These are phyloP conservation scores for Spinus olivaceus DNA, from an alignment of 2,797 vertebrate species.

Conservation along the genomic window DNA sequence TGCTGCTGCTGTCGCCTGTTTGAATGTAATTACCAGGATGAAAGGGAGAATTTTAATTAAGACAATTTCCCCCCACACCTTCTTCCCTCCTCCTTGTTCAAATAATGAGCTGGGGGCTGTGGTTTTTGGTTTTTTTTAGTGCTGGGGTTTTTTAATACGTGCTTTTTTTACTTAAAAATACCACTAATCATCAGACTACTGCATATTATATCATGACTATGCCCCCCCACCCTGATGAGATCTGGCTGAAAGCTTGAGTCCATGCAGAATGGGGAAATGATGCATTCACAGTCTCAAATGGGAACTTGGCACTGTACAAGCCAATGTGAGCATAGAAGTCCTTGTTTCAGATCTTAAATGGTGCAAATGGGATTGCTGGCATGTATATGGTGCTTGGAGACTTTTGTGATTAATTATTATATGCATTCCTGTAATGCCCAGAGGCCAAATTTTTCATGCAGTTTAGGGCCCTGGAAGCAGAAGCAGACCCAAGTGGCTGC, in stretches of 20 bases:
- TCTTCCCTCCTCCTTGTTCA: slow-evolving; percentile 57
- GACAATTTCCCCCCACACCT: slow-evolving; percentile 71
- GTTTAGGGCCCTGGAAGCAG: not conserved
- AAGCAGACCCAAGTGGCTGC: not conserved
- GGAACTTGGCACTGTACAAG: not conserved
- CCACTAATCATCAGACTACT: slow-evolving; percentile 21
- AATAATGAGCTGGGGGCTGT: slow-evolving; percentile 47
- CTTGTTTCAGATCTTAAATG: slow-evolving; percentile 6
- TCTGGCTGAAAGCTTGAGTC: not conserved
- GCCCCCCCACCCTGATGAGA: not conserved
- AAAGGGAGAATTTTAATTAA: slow-evolving; percentile 88
- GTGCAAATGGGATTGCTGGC: not conserved
- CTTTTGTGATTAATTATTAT: slow-evolving; percentile 33
- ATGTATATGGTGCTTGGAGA: not conserved
- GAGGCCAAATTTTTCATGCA: slow-evolving; percentile 9
- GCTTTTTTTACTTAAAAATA: slow-evolving; percentile 33
- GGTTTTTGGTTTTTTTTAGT: not conserved
- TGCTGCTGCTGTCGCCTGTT: slow-evolving; percentile 70
- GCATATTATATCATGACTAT: not conserved
- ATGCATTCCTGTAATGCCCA: slow-evolving; percentile 23
- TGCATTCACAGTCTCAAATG: not conserved
- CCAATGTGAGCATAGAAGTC: not conserved
- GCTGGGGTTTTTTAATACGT: not conserved
- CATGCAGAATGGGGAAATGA: not conserved
- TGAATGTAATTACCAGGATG: slow-evolving; percentile 89